Evolutionary conservation across 2,888 invertebrate genomes (phyloP).

Genomic region (Xestoiulus laeticollis): DNA sequence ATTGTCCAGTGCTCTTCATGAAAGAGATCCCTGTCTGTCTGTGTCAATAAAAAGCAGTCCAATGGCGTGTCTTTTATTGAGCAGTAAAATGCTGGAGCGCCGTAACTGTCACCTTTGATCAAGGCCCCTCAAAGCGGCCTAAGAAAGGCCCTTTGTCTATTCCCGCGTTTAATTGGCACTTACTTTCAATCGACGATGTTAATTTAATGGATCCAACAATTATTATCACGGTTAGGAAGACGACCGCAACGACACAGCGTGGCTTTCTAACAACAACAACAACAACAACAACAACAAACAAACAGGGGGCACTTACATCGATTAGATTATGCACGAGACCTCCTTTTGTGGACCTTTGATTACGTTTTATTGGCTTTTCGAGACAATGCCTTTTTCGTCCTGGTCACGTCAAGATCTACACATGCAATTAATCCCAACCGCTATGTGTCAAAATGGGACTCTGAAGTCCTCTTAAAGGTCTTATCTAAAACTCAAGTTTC

Average conservation of each 20-base stretch:
- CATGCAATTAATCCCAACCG: too few species aligned
- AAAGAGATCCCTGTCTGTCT: too few species aligned
- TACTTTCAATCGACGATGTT: conserved; percentile 36
- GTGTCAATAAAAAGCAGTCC: not conserved
- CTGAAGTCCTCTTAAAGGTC: too few species aligned
- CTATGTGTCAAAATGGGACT: too few species aligned
- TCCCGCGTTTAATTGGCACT: conserved; percentile 27
- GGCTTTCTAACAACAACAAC: not conserved
- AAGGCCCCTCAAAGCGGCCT: not conserved
- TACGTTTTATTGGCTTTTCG: conserved; percentile 17
- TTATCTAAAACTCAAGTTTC: too few species aligned
- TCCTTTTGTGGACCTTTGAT: not conserved
- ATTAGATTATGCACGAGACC: conserved; percentile 27
- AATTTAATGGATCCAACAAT: conserved; percentile 36
- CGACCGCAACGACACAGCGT: conserved; percentile 33
- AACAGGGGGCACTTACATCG: not conserved
- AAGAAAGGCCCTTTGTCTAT: conserved; percentile 5
- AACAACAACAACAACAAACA: not conserved
- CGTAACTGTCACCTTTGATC: conserved; percentile 24
- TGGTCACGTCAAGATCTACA: too few species aligned
- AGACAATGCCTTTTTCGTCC: not conserved
- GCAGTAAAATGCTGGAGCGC: conserved; percentile 23
- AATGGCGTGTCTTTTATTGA: not conserved
- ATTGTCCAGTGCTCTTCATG: too few species aligned
- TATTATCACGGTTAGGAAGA: conserved; percentile 39